Evolutionary conservation across 2,888 invertebrate genomes (phyloP).

Genomic region (Oxyteleia sp.): DNA sequence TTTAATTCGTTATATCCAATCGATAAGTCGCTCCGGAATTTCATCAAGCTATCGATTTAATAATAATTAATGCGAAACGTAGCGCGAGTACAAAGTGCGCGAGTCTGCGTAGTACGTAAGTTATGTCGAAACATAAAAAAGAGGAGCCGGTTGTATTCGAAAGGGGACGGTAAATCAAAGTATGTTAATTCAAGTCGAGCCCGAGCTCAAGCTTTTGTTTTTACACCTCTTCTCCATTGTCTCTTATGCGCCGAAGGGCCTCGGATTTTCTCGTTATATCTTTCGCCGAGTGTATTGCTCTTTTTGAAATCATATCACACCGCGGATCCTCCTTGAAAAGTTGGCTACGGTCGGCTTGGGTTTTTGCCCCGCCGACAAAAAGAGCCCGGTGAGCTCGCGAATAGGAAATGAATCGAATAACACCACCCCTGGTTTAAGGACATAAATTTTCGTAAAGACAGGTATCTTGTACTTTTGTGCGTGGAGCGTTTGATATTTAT

Average conservation of each 20-base stretch:
- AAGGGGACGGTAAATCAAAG: conserved; percentile 55
- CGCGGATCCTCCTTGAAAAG: conserved; percentile 31
- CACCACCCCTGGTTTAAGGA: neutral
- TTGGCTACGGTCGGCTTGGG: conserved; percentile 7
- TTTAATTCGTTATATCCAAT: too few species aligned
- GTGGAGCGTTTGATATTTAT: conserved; percentile 37
- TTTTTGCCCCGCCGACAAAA: conserved; percentile 14
- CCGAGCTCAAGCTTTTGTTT: conserved; percentile 43
- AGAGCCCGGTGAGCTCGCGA: conserved; percentile 3
- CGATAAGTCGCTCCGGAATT: neutral
- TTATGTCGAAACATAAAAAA: conserved; percentile 22
- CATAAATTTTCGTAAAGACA: conserved; percentile 40
- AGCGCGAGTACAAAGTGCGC: conserved; percentile 5
- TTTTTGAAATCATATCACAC: conserved; percentile 57
- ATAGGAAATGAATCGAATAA: conserved; percentile 40
- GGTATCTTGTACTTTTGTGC: conserved; percentile 24
- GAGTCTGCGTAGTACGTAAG: neutral
- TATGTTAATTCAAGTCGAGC: conserved; percentile 59
- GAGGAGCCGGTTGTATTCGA: conserved; percentile 23
- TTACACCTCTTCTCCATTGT: conserved; percentile 55
- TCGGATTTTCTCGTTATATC: conserved; percentile 62
- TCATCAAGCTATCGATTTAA: neutral
- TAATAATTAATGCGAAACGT: conserved; percentile 6
- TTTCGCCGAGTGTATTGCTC: conserved; percentile 48
- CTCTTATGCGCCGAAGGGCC: conserved; percentile 29